Evolutionary conservation across 2,888 invertebrate genomes (phyloP).

Genomic region (Phorcus lineatus): DNA sequence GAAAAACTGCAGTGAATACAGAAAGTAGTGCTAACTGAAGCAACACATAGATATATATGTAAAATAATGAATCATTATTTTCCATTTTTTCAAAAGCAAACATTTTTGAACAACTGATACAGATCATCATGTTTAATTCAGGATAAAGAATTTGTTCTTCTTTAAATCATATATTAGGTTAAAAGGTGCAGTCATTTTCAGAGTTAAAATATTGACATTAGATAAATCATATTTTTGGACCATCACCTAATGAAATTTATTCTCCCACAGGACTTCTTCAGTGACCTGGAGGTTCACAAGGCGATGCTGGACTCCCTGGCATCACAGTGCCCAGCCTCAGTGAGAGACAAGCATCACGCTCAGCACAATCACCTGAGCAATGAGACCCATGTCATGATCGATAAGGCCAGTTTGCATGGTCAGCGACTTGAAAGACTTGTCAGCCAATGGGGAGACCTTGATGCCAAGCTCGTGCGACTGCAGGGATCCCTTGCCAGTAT

Average conservation of each 20-base stretch:
- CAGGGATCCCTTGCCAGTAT: slow-evolving; percentile 49
- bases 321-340: slow-evolving; percentile 62
- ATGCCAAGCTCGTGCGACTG: slow-evolving; percentile 55
- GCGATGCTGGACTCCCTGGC: slow-evolving; percentile 69
- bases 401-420: slow-evolving; percentile 67
- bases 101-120: no score
- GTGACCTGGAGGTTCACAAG: slow-evolving; percentile 71
- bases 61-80: no score
- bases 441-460: slow-evolving; percentile 67
- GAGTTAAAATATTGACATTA: no score
- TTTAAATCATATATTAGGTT: no score
- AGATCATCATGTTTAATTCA: not conserved
- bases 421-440: slow-evolving; percentile 66
- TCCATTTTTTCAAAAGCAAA: no score
- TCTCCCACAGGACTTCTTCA: slow-evolving; percentile 69
- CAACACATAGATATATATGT: no score
- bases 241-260: no score
- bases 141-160: no score
- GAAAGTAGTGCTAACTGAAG: no score
- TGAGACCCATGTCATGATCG: slow-evolving; percentile 66
- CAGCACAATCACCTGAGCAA: slow-evolving; percentile 58
- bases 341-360: slow-evolving; percentile 54
- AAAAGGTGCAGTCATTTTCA: no score
- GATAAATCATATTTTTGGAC: no score
- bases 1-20: no score